Percentiles rank a stretch among this genome's conserved stretches.
phyloP scores from a whole-genome alignment of 2,113 vertebrate genomes.

The Odocoileus virginianus region DNA sequence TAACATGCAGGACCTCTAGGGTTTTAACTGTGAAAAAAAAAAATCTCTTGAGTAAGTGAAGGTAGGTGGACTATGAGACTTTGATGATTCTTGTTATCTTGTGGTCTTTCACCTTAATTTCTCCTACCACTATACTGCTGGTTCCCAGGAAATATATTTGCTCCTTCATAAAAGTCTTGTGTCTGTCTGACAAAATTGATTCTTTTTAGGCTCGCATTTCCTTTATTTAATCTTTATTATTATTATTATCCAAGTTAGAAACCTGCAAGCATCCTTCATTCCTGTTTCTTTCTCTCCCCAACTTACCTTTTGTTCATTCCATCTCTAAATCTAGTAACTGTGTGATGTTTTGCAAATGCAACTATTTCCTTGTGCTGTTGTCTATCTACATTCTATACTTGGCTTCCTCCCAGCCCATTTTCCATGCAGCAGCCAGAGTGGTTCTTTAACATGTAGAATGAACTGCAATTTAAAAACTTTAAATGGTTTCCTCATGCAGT shows the following conservation, averaged over 20 bases:
- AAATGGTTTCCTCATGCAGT: not conserved
- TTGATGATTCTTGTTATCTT: not conserved
- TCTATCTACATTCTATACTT: not conserved
- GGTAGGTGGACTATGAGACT: not conserved
- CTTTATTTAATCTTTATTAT: not conserved
- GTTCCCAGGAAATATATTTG: not conserved
- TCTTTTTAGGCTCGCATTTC: not conserved
- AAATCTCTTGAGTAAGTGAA: not conserved
- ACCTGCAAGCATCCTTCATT: not conserved
- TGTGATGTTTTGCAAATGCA: not conserved
- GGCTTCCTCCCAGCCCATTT: not conserved
- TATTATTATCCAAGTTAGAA: not conserved
- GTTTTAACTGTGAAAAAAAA: conserved; percentile 22
- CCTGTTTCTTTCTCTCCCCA: not conserved
- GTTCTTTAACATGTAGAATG: conserved; percentile 2
- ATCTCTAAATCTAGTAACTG: not conserved
- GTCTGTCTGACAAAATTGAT: not conserved
- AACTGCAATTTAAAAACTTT: not conserved
- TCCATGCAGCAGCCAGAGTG: not conserved
- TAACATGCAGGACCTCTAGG: not conserved
- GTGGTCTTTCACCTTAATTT: conserved; percentile 15
- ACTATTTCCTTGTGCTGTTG: not conserved
- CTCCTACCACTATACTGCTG: not conserved
- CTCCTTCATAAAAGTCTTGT: conserved; percentile 28
- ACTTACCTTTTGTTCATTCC: not conserved